Conservation (phyloP, 1,140 invertebrate species). For the Orchestia grillus region DNA sequence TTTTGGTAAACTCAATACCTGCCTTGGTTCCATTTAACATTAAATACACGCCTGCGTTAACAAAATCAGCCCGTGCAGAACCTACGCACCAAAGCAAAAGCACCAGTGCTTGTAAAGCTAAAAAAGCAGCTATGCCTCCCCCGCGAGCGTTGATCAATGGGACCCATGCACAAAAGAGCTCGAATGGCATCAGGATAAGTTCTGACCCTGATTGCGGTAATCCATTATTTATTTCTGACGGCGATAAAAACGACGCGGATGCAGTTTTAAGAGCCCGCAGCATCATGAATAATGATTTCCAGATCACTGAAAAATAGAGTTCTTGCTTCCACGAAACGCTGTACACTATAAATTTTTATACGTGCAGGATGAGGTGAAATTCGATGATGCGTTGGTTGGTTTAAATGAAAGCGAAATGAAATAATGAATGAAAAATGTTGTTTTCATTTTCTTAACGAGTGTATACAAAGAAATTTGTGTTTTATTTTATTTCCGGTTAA, state of each 20-base stretch:
- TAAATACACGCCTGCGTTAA: neutral
- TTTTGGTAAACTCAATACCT: neutral
- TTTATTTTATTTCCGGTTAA: no score
- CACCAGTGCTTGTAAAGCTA: neutral
- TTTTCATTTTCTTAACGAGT: no score
- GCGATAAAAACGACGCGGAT: neutral
- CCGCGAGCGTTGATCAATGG: conserved; percentile 11
- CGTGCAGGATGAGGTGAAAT: no score
- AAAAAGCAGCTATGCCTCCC: neutral
- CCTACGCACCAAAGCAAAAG: neutral
- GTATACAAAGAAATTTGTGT: no score
- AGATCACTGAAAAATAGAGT: neutral
- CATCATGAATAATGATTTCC: conserved; percentile 20
- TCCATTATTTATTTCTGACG: conserved; percentile 42
- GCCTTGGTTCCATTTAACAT: neutral
- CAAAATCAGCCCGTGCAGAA: neutral
- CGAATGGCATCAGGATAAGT: conserved; percentile 14
- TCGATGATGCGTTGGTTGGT: no score
- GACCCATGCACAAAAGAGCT: conserved; percentile 10
- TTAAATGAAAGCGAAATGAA: no score
- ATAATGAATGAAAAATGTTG: no score
- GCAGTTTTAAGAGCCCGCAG: neutral
- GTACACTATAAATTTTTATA: no score
- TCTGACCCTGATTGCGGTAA: conserved; percentile 38
- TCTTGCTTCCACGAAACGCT: neutral